phyloP scores from a whole-genome alignment of 2,797 vertebrate genomes.

The Mycteria americana region DNA sequence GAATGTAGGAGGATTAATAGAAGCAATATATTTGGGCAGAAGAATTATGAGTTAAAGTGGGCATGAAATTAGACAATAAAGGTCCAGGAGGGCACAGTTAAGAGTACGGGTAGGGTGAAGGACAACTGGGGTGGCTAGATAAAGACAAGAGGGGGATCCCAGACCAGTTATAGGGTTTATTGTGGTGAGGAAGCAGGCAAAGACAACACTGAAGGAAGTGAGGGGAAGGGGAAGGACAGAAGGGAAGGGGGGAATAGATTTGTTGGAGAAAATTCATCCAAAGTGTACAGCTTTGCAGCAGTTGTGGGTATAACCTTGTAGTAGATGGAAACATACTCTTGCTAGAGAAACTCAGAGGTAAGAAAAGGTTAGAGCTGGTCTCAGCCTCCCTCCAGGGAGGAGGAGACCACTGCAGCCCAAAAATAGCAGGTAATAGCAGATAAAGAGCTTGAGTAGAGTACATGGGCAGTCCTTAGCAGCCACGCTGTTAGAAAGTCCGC shows the following conservation, averaged over 20 bases:
- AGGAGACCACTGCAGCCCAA: background rate
- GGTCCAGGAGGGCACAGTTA: background rate
- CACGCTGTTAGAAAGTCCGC: background rate
- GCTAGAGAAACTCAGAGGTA: background rate
- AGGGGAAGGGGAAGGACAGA: background rate
- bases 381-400: background rate
- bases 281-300: background rate
- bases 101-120: background rate
- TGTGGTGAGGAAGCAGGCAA: background rate
- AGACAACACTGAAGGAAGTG: background rate
- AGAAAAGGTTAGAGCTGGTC: background rate
- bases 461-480: background rate
- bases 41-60: background rate
- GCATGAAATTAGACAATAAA: background rate
- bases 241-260: background rate
- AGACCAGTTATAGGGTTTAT: background rate
- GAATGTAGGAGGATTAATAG: background rate
- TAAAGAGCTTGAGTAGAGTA: background rate
- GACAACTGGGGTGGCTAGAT: background rate
- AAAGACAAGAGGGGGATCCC: background rate
- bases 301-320: background rate
- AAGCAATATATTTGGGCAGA: background rate
- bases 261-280: background rate
- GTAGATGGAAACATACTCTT: background rate
- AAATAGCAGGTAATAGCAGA: background rate